Conservation (phyloP, 2,113 vertebrate species). For the Saccopteryx leptura region DNA sequence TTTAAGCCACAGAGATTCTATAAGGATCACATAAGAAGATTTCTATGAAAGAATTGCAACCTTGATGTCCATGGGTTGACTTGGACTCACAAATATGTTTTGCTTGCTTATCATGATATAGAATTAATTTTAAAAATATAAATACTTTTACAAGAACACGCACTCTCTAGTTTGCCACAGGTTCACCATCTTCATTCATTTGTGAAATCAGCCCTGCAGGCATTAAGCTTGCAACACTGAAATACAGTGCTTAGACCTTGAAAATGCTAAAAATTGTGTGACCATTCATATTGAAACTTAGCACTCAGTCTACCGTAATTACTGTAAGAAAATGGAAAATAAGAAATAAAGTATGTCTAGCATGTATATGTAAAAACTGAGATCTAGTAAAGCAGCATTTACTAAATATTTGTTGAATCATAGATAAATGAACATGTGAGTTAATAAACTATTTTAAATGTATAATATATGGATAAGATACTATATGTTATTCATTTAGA, state of each 20-base stretch:
- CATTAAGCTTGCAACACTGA: not conserved
- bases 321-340: slow-evolving; percentile 17
- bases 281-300: not conserved
- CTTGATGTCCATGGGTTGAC: not conserved
- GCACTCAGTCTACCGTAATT: not conserved
- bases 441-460: slow-evolving; percentile 39
- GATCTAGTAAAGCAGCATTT: not conserved
- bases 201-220: not conserved
- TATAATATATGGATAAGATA: not conserved
- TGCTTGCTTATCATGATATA: not conserved
- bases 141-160: not conserved
- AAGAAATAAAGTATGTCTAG: not conserved
- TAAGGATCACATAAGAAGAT: not conserved
- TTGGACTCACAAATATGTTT: not conserved
- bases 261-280: not conserved
- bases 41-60: not conserved
- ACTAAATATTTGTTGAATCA: not conserved
- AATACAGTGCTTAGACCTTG: not conserved
- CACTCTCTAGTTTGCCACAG: not conserved
- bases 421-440: not conserved
- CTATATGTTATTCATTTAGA: not conserved
- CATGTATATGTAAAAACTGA: not conserved
- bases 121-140: not conserved
- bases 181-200: not conserved
- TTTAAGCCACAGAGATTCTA: not conserved